phyloP scores from a whole-genome alignment of 1,140 invertebrate species.

The Bombus pyrosoma region DNA sequence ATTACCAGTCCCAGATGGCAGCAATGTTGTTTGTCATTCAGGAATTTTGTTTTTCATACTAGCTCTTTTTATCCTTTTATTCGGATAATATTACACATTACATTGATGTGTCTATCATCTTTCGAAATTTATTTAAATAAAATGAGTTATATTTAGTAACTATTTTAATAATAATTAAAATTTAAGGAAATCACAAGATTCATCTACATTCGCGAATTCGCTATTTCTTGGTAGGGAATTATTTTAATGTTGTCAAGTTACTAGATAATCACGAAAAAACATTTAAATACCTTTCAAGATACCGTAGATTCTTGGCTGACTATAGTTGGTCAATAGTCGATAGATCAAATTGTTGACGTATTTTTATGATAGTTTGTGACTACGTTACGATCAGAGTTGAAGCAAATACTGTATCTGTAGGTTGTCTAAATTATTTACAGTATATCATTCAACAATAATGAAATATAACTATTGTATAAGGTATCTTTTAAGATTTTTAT shows the following conservation, averaged over 20 bases:
- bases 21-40: not conserved
- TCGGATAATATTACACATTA: not conserved
- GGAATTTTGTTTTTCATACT: not conserved
- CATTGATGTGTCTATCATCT: not conserved
- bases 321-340: conserved; percentile 41
- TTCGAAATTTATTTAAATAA: not conserved
- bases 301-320: not conserved
- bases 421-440: conserved; percentile 9
- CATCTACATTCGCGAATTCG: not conserved
- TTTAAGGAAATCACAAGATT: not conserved
- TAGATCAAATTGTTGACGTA: conserved; percentile 39
- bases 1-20: not conserved
- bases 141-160: not conserved
- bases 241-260: not conserved
- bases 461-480: not conserved
- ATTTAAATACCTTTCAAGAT: not conserved
- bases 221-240: not conserved
- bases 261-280: not conserved
- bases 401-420: conserved; percentile 7
- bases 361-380: conserved; percentile 29
- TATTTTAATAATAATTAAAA: not conserved
- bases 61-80: not conserved
- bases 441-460: not conserved
- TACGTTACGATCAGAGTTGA: not conserved
- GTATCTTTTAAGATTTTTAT: not conserved